Conservation (phyloP, 2,113 vertebrate genomes). For the Cettia cetti region DNA sequence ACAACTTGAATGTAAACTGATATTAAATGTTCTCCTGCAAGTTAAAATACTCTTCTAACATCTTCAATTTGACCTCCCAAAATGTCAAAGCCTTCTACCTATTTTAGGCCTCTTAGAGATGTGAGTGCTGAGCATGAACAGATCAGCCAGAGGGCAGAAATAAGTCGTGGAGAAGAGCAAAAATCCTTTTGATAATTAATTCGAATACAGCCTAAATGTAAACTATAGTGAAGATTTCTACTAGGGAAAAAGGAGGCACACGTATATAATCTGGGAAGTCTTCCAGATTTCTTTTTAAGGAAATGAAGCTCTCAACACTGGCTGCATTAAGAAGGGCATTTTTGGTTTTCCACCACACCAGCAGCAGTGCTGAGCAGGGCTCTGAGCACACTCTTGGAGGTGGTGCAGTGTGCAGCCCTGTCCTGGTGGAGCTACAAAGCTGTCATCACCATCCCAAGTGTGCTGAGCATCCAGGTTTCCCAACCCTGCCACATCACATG, state of each 20-base stretch:
- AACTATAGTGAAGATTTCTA: not conserved
- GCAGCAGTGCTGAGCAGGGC: not conserved
- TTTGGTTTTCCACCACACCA: not conserved
- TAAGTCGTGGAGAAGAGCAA: not conserved
- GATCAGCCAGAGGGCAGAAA: not conserved
- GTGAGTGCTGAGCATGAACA: not conserved
- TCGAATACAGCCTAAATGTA: not conserved
- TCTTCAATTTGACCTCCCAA: not conserved
- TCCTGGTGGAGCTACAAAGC: not conserved
- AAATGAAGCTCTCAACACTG: slow-evolving; percentile 1
- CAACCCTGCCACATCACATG: not conserved
- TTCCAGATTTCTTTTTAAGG: slow-evolving; percentile 20
- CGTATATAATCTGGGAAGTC: not conserved
- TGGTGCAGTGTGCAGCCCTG: not conserved
- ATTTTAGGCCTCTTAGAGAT: not conserved
- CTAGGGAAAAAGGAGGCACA: not conserved
- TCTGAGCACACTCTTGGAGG: not conserved
- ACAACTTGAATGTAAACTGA: not conserved
- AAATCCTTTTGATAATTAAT: not conserved
- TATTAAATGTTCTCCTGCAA: not conserved
- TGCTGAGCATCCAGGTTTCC: not conserved
- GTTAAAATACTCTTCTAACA: not conserved
- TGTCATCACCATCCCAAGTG: not conserved
- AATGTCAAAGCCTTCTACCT: not conserved
- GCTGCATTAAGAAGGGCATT: not conserved